Conservation (phyloP, 1,140 invertebrate species). For the Euborellia annulipes region DNA sequence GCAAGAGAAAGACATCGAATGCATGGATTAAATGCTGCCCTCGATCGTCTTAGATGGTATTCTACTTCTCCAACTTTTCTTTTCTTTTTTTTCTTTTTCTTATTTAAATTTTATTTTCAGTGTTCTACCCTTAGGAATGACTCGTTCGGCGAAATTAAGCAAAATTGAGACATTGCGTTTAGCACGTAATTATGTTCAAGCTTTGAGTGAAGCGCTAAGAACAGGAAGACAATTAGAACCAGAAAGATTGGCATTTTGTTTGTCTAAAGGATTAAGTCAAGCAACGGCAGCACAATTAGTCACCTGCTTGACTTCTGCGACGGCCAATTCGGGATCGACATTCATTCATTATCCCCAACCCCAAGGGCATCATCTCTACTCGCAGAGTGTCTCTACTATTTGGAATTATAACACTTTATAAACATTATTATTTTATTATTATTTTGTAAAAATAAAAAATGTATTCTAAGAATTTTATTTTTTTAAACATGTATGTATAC, state of each 20-base stretch:
- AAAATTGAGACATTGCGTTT: slow-evolving; percentile 52
- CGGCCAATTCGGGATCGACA: too few relatives aligned
- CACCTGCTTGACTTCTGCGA: too few relatives aligned
- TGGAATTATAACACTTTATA: too few relatives aligned
- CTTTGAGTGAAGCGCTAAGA: slow-evolving; percentile 34
- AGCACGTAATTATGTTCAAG: slow-evolving; percentile 44
- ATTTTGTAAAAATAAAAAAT: too few relatives aligned
- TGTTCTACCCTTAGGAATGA: slow-evolving; percentile 25
- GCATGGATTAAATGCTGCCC: slow-evolving; percentile 45
- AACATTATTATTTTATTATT: too few relatives aligned
- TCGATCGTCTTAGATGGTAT: slow-evolving; percentile 37
- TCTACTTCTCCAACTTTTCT: background rate
- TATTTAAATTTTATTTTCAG: slow-evolving; percentile 17
- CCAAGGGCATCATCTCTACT: too few relatives aligned
- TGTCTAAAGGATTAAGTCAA: slow-evolving; percentile 40
- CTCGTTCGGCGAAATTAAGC: slow-evolving; percentile 35
- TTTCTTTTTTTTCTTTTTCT: background rate
- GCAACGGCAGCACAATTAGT: slow-evolving; percentile 27
- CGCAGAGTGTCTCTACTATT: too few relatives aligned
- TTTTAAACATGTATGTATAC: too few relatives aligned
- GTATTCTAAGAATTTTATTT: too few relatives aligned
- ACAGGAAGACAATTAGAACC: slow-evolving; percentile 30
- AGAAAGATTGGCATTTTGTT: slow-evolving; percentile 31
- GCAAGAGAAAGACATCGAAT: slow-evolving; percentile 43
- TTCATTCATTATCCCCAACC: too few relatives aligned